phyloP scores from a whole-genome alignment of 2,113 vertebrate species.

The Ciconia maguari region DNA sequence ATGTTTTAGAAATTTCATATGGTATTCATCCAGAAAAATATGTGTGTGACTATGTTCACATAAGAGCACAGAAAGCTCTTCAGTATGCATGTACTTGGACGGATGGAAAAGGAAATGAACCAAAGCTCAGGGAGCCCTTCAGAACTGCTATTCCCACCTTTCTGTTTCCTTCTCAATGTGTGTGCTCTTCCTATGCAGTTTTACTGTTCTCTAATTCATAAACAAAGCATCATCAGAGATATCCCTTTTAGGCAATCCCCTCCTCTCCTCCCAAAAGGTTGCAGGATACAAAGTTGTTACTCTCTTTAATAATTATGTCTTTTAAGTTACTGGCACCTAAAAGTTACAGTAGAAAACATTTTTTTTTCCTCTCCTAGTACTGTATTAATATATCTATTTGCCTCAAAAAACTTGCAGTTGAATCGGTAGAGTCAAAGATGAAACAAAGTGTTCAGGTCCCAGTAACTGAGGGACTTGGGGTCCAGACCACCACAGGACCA shows the following conservation, averaged over 20 bases:
- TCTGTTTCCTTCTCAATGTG: not conserved
- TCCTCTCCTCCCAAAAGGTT: not conserved
- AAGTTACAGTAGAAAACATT: not conserved
- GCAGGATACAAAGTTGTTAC: not conserved
- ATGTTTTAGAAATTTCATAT: not conserved
- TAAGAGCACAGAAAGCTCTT: not conserved
- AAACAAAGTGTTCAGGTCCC: not conserved
- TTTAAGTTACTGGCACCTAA: not conserved
- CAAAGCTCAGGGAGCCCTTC: not conserved
- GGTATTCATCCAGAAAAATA: not conserved
- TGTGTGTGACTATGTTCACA: not conserved
- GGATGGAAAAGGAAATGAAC: not conserved
- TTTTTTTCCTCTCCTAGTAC: fast-evolving
- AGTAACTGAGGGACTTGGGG: not conserved
- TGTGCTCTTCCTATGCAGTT: not conserved
- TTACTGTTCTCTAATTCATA: not conserved
- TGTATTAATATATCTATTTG: fast-evolving
- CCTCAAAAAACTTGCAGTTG: not conserved
- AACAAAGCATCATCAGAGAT: not conserved
- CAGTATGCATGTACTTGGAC: fast-evolving
- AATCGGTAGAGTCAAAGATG: not conserved
- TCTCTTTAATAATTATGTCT: not conserved
- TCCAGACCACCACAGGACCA: not conserved
- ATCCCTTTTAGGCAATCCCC: not conserved
- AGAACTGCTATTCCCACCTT: not conserved